Base-by-base conservation (phyloP, 2,888 invertebrate genomes). In the Eupithecia subfuscata region DNA sequence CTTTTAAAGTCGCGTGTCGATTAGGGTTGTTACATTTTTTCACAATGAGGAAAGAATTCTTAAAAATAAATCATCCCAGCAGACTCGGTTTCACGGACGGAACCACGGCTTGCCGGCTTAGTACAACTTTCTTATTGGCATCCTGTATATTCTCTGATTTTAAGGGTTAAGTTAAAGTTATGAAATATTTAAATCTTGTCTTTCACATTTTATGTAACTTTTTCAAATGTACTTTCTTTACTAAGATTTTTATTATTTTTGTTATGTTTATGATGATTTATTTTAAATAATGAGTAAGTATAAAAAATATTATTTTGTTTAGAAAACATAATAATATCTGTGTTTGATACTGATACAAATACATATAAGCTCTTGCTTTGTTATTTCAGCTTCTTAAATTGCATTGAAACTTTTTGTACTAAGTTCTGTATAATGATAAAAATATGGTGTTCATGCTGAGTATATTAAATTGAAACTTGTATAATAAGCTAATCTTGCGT, bases 211-310 rank as follows among this genome's bases (percentile, higher is more conserved):
- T 18, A 52, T n/a, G n/a, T n/a, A 52, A 52, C 52, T n/a, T n/a
- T 52, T 52, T 52, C n/a, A 52, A n/a, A 48, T 48, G 48, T 48
- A n/a, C 8, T 4, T 48, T 18, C 9, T 52, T 3, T 16, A 16
- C 8, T 16, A 48, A 22, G 25, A 60, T 25, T 60, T 60, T 1
- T 60, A 25, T 67, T 73, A 70, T 70, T 76, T 73, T 60, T 45
- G 65, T 68, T 77, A 77, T 69, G 77, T 74, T 72, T 77, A 52
- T 67, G 56, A 71, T 69, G 63, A 64, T 77, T 67, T 77, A 68
- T 72, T 67, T 70, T 14, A 60, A 60, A 14, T 64, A 64, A 18
- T 64, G 34, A 64, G 34, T 64, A 64, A 64, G 34, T 64, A 9
- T 12, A 18, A 8, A 64, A 64, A 64, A 34, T 64, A 34, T 30